Conservation (phyloP, 30 jellyfish, hydroid and myxozoan genomes). For the Aurelia sp. region DNA sequence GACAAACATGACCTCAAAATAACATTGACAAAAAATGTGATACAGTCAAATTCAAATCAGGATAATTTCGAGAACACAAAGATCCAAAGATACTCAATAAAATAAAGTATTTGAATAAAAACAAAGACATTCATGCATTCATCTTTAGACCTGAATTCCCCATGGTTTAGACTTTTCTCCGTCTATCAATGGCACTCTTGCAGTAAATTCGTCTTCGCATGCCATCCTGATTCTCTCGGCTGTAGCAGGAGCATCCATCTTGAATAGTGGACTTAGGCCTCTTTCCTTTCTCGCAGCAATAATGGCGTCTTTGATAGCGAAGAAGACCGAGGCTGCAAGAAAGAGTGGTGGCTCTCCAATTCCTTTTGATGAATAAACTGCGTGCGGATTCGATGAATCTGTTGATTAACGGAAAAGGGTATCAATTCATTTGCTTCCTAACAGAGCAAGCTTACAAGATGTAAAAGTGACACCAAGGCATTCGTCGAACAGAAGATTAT, state of each 20-base stretch:
- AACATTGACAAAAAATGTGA: too few relatives aligned
- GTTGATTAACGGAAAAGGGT: background rate
- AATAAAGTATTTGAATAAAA: too few relatives aligned
- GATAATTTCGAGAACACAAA: too few relatives aligned
- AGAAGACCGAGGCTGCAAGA: conserved; percentile 59
- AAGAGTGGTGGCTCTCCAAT: conserved; percentile 69
- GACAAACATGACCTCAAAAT: too few relatives aligned
- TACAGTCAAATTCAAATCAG: too few relatives aligned
- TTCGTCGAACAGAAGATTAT: too few relatives aligned
- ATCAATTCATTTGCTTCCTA: background rate
- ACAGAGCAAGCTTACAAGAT: too few relatives aligned
- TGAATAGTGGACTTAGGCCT: conserved; percentile 38
- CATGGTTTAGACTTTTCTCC: conserved; percentile 52
- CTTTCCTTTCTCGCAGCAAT: conserved; percentile 54
- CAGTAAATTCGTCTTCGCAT: conserved; percentile 56
- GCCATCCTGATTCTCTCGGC: conserved; percentile 66
- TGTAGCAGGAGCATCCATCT: conserved; percentile 66
- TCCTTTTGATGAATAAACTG: conserved; percentile 71
- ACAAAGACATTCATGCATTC: too few relatives aligned
- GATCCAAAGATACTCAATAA: too few relatives aligned
- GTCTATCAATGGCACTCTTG: conserved; percentile 18
- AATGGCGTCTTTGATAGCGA: conserved; percentile 69
- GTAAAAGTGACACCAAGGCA: too few relatives aligned
- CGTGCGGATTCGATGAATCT: conserved; percentile 63
- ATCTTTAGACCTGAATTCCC: conserved; percentile 50